Percentiles rank a stretch among this genome's conserved stretches.
Conservation (phyloP, 1,140 invertebrate species). For the Drosophila baimaii region DNA sequence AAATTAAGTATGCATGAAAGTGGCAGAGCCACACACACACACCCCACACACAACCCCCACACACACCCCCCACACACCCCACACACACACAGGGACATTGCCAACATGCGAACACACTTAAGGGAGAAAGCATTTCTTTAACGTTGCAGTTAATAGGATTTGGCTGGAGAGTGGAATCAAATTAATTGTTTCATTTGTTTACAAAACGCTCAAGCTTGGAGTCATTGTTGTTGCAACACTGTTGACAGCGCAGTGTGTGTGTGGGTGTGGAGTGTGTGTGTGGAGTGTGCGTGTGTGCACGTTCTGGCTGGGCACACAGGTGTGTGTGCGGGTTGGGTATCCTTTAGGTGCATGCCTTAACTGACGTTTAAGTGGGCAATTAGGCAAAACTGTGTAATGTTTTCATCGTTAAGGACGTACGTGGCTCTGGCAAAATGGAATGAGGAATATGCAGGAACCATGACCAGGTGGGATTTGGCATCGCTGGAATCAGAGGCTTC, state of each 20-base stretch:
- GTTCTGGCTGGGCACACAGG: background rate
- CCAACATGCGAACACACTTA: background rate
- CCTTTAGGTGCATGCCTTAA: constrained; percentile 29
- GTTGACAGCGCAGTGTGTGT: constrained; percentile 11
- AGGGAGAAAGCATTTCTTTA: constrained; percentile 34
- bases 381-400: constrained; percentile 71
- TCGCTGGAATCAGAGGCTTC: background rate
- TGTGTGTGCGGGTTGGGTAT: background rate
- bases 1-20: constrained; percentile 81
- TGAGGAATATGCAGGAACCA: too few species aligned
- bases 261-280: background rate
- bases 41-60: background rate
- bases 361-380: constrained; percentile 71
- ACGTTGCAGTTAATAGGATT: constrained; percentile 74
- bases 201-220: constrained; percentile 42
- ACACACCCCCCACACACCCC: background rate
- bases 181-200: constrained; percentile 79
- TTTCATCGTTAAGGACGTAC: constrained; percentile 50
- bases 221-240: constrained; percentile 51
- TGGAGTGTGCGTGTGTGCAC: background rate
- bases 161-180: constrained; percentile 67
- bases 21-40: constrained; percentile 40
- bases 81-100: background rate
- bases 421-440: background rate
- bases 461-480: background rate